phyloP scores from a whole-genome alignment of 2,797 vertebrate species.

The Phoebastria nigripes region DNA sequence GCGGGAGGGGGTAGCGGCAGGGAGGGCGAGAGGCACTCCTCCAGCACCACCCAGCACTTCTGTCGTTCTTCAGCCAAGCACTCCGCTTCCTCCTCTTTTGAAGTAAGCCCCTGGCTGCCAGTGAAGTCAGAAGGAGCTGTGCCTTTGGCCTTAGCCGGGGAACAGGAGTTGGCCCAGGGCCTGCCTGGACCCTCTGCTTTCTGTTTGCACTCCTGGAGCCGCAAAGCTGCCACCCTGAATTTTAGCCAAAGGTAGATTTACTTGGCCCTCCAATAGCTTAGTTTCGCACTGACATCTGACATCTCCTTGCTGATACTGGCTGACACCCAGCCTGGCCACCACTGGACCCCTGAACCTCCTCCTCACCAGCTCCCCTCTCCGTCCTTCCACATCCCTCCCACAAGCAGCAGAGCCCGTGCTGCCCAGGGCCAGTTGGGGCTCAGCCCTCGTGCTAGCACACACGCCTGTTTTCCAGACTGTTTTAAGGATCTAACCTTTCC shows the following conservation, averaged over 20 bases:
- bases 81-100: neutral
- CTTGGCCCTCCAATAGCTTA: neutral
- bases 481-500: neutral
- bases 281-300: neutral
- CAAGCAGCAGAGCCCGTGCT: neutral
- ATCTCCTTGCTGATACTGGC: neutral
- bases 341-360: neutral
- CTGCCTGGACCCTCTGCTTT: neutral
- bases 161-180: neutral
- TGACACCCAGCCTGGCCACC: neutral
- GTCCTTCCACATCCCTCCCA: accelerated
- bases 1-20: neutral
- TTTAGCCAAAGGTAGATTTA: neutral
- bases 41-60: neutral
- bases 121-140: neutral
- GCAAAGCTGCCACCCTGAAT: neutral
- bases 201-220: neutral
- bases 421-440: neutral
- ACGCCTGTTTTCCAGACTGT: accelerated
- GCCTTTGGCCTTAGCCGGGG: neutral
- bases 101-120: neutral
- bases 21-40: neutral
- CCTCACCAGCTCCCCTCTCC: neutral
- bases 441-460: neutral
- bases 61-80: neutral